Percentiles rank a stretch among this genome's conserved stretches.
Conservation (phyloP, 2,113 vertebrate genomes). For the Addax nasomaculatus region DNA sequence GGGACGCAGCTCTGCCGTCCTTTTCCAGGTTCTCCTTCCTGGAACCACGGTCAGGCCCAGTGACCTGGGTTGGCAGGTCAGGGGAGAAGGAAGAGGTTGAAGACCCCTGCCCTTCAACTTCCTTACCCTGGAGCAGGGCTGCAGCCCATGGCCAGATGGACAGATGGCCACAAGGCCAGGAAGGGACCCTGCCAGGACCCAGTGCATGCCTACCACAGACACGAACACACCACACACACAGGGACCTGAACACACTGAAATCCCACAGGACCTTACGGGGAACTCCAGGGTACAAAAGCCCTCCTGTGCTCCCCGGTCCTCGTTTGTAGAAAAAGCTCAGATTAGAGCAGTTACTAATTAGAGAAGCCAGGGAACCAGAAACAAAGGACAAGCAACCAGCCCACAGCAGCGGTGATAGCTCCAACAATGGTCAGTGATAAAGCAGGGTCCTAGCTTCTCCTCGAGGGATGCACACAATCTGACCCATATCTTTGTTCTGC, state of each 20-base stretch:
- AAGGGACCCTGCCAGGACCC: not conserved
- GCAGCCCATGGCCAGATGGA: rapidly evolving
- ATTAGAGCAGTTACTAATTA: not conserved
- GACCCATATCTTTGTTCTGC: not conserved
- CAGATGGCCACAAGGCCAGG: rapidly evolving
- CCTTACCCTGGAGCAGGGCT: not conserved
- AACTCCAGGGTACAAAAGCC: not conserved
- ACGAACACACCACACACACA: not conserved
- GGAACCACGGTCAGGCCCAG: not conserved
- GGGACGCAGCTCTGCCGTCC: rapidly evolving
- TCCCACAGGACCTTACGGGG: not conserved
- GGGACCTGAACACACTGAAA: not conserved
- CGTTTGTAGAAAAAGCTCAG: not conserved
- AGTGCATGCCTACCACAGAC: not conserved
- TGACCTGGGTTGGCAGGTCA: not conserved
- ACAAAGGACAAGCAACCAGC: not conserved
- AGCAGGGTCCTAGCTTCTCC: not conserved
- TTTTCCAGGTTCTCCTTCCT: not conserved
- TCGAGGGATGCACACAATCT: rapidly evolving
- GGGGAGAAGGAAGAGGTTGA: not conserved
- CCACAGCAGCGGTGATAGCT: rapidly evolving
- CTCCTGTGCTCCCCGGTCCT: not conserved
- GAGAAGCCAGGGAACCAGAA: not conserved
- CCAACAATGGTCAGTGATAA: not conserved
- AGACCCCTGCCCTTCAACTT: not conserved